Conservation (phyloP, 2,113 vertebrate genomes). For the Scomber japonicus region DNA sequence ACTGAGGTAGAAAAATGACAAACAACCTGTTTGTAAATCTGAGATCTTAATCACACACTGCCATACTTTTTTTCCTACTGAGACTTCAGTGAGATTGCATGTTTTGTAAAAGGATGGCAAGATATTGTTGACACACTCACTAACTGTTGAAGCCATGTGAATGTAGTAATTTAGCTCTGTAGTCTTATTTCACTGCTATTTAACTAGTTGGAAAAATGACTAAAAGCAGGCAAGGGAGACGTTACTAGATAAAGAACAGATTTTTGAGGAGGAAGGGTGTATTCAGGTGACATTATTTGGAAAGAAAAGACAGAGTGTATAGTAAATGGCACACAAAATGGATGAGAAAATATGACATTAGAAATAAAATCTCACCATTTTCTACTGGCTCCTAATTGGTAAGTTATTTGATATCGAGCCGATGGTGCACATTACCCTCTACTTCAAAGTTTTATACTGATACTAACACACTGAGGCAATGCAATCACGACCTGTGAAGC, state of each 20-base stretch:
- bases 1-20: slow-evolving; percentile 36
- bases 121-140: slow-evolving; percentile 18
- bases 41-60: slow-evolving; percentile 40
- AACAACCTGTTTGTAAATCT: slow-evolving; percentile 51
- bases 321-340: background rate
- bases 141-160: slow-evolving; percentile 10
- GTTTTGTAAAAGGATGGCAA: slow-evolving; percentile 18
- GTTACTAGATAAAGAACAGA: background rate
- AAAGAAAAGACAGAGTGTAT: too few species aligned
- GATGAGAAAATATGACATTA: background rate
- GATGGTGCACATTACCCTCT: slow-evolving; percentile 30
- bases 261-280: background rate
- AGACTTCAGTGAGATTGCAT: slow-evolving; percentile 30
- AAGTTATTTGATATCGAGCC: slow-evolving; percentile 33
- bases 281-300: background rate
- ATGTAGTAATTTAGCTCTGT: slow-evolving; percentile 14
- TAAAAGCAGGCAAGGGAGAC: slow-evolving; percentile 16
- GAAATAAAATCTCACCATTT: background rate
- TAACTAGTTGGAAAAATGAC: background rate
- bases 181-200: background rate
- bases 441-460: slow-evolving; percentile 57
- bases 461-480: slow-evolving; percentile 67
- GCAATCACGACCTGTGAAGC: slow-evolving; percentile 65
- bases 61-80: slow-evolving; percentile 27
- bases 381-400: slow-evolving; percentile 23